phyloP scores from a whole-genome alignment of 2,797 vertebrate genomes.

The Cygnus olor region DNA sequence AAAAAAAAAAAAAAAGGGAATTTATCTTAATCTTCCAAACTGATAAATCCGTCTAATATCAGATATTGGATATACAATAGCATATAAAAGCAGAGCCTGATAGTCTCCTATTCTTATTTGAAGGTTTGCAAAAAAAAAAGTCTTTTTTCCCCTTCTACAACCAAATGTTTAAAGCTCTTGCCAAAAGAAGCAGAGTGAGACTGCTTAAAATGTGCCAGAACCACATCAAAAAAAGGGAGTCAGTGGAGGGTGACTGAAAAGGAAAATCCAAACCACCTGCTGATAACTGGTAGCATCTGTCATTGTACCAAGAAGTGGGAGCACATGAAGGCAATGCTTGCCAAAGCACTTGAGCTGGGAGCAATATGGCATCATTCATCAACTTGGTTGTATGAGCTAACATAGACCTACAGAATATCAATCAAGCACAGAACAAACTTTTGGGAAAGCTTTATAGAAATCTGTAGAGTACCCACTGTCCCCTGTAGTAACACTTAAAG shows the following conservation, averaged over 20 bases:
- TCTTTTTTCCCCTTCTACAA: neutral
- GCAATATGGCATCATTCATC: neutral
- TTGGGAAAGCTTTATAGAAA: neutral
- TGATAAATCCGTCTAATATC: neutral
- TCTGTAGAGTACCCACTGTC: neutral
- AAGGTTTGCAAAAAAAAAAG: neutral
- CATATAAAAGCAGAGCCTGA: neutral
- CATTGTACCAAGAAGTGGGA: constrained; percentile 8
- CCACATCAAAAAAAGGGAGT: constrained; percentile 16
- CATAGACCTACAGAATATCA: neutral
- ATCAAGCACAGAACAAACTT: neutral
- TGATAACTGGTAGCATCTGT: constrained; percentile 53
- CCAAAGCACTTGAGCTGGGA: constrained; percentile 35
- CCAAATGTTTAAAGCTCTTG: constrained; percentile 30
- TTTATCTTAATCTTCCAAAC: neutral
- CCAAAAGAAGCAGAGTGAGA: constrained; percentile 34
- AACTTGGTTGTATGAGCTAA: neutral
- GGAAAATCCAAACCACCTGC: constrained; percentile 59
- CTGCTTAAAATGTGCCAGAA: constrained; percentile 34
- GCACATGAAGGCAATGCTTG: constrained; percentile 8
- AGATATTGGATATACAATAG: neutral
- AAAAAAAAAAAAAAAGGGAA: neutral
- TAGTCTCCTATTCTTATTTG: neutral
- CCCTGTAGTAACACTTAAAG: neutral
- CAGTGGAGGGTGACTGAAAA: constrained; percentile 19